A percentile compares a stretch with the other conserved stretches of the same genome.
Conservation (phyloP, 2,888 invertebrate species). For the Pseudoips prasinana region DNA sequence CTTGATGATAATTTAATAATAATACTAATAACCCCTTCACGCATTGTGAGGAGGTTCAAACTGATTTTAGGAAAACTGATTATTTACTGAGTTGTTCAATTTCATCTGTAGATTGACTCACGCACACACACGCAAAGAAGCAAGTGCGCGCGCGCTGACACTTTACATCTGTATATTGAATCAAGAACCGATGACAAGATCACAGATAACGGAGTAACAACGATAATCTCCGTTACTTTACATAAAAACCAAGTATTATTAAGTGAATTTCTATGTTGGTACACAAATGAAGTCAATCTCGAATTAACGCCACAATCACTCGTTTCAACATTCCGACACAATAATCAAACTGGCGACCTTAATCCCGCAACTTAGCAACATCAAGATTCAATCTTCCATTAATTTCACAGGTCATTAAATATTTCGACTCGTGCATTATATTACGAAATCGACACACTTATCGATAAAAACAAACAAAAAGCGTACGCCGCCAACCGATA, state of each 20-base stretch:
- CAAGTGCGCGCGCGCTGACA: too few relatives aligned
- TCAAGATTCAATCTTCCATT: slow-evolving; percentile 17
- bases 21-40: too few relatives aligned
- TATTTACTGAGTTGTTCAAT: too few relatives aligned
- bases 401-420: slow-evolving; percentile 27
- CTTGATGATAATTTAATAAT: too few relatives aligned
- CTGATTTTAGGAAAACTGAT: too few relatives aligned
- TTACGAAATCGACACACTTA: slow-evolving; percentile 28
- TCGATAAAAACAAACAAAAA: slow-evolving; percentile 26
- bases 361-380: slow-evolving; percentile 16
- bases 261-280: slow-evolving; percentile 3
- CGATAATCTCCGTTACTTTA: slow-evolving; percentile 2
- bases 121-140: too few relatives aligned
- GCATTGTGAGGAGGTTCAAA: too few relatives aligned
- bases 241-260: slow-evolving; percentile 9
- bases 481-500: slow-evolving; percentile 16
- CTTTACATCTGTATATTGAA: too few relatives aligned
- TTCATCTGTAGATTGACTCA: too few relatives aligned
- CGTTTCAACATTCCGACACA: slow-evolving; percentile 1
- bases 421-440: slow-evolving; percentile 16
- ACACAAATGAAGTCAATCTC: slow-evolving; percentile 3
- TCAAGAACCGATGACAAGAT: too few relatives aligned
- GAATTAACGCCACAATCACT: slow-evolving; percentile 16
- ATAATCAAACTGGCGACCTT: slow-evolving; percentile 10
- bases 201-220: slow-evolving; percentile 5